Evolutionary conservation across 2,797 vertebrate genomes (phyloP).

Genomic region (Phataginus tricuspis): DNA sequence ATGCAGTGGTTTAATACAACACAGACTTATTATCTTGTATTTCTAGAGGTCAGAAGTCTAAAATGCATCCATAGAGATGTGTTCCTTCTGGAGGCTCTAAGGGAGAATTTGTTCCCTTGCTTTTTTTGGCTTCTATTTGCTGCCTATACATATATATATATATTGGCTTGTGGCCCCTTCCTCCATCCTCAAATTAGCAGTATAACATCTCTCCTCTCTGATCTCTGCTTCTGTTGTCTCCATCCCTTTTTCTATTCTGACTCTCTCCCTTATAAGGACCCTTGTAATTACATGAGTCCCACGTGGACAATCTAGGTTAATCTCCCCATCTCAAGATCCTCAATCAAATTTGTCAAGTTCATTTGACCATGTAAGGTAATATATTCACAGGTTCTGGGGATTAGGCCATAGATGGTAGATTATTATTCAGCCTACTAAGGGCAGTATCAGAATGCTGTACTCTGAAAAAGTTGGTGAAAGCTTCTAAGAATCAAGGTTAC

Average conservation of each 20-base stretch:
- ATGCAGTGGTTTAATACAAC: neutral
- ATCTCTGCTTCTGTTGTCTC: neutral
- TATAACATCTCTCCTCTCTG: neutral
- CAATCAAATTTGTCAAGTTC: neutral
- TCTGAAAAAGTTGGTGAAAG: neutral
- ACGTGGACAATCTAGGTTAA: neutral
- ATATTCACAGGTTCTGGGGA: neutral
- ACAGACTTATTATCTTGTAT: neutral
- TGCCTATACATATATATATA: neutral
- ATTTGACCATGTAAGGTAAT: neutral
- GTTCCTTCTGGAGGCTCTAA: neutral
- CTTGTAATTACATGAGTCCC: neutral
- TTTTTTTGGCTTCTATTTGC: neutral
- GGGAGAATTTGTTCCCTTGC: neutral
- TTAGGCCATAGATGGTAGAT: neutral
- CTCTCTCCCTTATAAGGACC: neutral
- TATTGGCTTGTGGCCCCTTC: neutral
- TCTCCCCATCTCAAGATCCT: neutral
- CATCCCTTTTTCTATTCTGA: neutral
- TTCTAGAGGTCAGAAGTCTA: neutral
- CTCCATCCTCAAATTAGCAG: neutral
- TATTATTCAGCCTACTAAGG: neutral
- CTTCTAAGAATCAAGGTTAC: constrained; percentile 8
- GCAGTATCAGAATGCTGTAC: neutral
- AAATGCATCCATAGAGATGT: neutral